Evolutionary conservation across 2,888 invertebrate species (phyloP), one percentile per base, ranked within the genome.

Genomic region (Leucania comma): DNA sequence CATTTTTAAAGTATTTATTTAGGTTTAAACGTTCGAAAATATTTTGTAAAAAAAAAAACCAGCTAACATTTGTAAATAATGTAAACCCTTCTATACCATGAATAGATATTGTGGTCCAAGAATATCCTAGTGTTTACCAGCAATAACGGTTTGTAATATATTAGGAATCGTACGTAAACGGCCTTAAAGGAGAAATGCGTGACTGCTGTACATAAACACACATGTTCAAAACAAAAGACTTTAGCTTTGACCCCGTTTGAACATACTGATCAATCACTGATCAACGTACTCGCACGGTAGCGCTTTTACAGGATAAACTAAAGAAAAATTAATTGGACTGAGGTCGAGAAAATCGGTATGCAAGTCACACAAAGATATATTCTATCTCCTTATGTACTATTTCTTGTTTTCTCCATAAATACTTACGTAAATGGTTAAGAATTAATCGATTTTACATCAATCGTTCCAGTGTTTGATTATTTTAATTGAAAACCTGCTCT

Each of bases 231-330:
- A 80, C 60, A 67, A 63, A 51, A 77, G 22, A 3, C n/a, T 75
- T 26, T 64, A 67, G 57, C 78, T 77, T 64, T 79, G 78, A 81
- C 78, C 78, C 24, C 60, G n/a, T 71, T 66, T n/a, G 14, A 14
- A 42, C 66, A 67, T 54, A n/a, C n/a, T n/a, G n/a, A n/a, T n/a
- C n/a, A n/a, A n/a, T n/a, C 8, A 48, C 46, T 48, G 46, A n/a
- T 48, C 60, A 38, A 51, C 29, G 38, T 61, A 46, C 46, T 32
- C 35, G 54, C 4, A 14, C 14, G 24, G 60, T 12, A 26, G 53
- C n/a, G 50, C 60, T 81, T 77, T 81, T 78, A 54, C 38, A 79
- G 82, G 78, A 72, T 68, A 78, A 81, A 14, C 26, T 48, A 17
- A 14, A 53, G 10, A 56, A 63, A 70, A 51, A 10, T 51, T 62